A percentile compares a stretch with the other conserved stretches of the same genome.
These are phyloP conservation scores for Hyperoplus lanceolatus DNA, from an alignment of 2,797 vertebrate species.

Conservation along the genomic window DNA sequence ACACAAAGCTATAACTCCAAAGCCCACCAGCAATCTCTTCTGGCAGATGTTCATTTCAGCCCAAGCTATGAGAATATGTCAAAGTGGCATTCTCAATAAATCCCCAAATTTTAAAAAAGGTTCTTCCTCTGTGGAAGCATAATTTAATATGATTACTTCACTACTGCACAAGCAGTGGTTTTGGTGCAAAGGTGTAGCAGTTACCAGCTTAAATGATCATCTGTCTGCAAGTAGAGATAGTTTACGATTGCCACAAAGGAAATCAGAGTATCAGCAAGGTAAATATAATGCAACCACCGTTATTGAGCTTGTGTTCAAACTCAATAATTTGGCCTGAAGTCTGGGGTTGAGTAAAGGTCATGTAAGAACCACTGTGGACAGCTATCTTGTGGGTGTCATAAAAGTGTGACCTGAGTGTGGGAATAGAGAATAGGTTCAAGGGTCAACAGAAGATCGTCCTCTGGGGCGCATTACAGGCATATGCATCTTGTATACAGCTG, in stretches of 20 bases:
- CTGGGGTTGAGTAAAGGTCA: conserved; percentile 2
- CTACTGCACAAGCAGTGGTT: not conserved
- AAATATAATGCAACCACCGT: not conserved
- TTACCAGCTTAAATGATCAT: not conserved
- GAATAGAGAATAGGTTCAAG: not conserved
- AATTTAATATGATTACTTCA: not conserved
- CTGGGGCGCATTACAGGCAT: not conserved
- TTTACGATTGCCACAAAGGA: not conserved
- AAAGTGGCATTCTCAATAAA: not conserved
- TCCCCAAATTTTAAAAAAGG: not conserved
- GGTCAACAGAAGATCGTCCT: conserved; percentile 7
- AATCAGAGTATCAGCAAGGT: not conserved
- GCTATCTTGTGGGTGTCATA: conserved; percentile 17
- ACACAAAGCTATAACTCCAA: conserved; percentile 23
- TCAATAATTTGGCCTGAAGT: not conserved
- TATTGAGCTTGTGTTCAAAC: conserved; percentile 3
- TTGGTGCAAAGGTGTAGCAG: not conserved
- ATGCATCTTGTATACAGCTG: not conserved
- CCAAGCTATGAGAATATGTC: not conserved
- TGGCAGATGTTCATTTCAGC: not conserved
- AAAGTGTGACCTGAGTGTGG: not conserved
- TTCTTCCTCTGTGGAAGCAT: not conserved
- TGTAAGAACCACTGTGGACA: conserved; percentile 13
- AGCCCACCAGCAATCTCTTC: conserved; percentile 4
- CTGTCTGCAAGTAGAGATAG: not conserved